Base-by-base conservation (phyloP, 2,113 vertebrate species). In the Choloepus hoffmanni region DNA sequence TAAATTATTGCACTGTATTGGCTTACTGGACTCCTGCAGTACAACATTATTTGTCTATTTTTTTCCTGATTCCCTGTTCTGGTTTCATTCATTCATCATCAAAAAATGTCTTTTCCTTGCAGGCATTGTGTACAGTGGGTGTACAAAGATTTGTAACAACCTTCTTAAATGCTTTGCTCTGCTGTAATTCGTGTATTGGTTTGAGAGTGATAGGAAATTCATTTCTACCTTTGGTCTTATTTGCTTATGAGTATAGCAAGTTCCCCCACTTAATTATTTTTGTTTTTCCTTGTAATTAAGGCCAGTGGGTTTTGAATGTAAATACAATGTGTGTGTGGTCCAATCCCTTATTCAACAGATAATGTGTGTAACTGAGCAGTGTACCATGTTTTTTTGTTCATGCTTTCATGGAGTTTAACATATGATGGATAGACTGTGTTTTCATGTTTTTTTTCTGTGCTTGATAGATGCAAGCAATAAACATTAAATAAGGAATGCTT, bases 391-490 rank as follows among this genome's bases (percentile, higher is more conserved):
- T 58, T 85, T 77, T 76, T 53, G 4, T 83, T 91, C 58, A 33
- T 89, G n/a, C 72, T 90, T 78, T 84, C 45, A 79, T 65, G 33
- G n/a, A 79, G 28, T 5, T 88, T 94, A 91, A 86, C 19, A 86
- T 23, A 48, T 63, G 6, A 14, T 60, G 58, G 24, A 62, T 40
- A 45, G 10, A 36, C 33, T 3, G 74, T n/a, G 3, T 40, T 90
- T 92, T 90, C 55, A 95, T 19, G 33, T 68, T 79, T 36, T 67
- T 92, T 73, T 85, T 48, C 16, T 85, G 11, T 91, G 43, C 89
- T 85, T 85, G 43, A 19, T 68, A 85, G 30, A 68, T 16, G 84
- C 13, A 48, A 45, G 9, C 33, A 92, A 81, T 73, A 85, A 89
- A 83, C 55, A 85, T 43, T 67, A 53, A 74, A 45, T 85, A 40